Evolutionary conservation across 30 jellyfish, hydroid and myxozoan genomes (phyloP).

Genomic region (Aurelia coerulea): DNA sequence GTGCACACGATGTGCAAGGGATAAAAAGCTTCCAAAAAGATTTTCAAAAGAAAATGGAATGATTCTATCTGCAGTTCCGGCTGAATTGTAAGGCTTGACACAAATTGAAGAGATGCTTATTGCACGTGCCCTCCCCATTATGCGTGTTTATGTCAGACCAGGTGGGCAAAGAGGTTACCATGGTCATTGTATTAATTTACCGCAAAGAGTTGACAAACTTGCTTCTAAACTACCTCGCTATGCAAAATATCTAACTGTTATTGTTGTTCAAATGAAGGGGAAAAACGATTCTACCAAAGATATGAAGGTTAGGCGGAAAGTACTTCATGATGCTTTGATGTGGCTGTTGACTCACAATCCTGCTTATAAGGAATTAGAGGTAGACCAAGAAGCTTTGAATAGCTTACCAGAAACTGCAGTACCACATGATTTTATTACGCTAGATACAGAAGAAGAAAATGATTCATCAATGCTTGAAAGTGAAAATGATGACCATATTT

Average conservation of each 20-base stretch:
- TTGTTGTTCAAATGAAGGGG: background rate
- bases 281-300: background rate
- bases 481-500: background rate
- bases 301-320: background rate
- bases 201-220: background rate
- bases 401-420: background rate
- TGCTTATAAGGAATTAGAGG: background rate
- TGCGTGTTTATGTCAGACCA: slow-evolving; percentile 18
- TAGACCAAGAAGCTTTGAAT: background rate
- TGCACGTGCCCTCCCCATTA: slow-evolving; percentile 28
- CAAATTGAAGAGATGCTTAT: slow-evolving; percentile 45
- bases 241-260: background rate
- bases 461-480: background rate
- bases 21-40: background rate
- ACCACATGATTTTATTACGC: background rate
- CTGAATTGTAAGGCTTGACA: slow-evolving; percentile 11
- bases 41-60: slow-evolving; percentile 16
- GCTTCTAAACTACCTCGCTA: slow-evolving; percentile 7
- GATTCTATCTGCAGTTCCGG: slow-evolving; percentile 21
- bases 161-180: slow-evolving; percentile 24
- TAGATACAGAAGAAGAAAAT: background rate
- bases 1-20: slow-evolving; percentile 18
- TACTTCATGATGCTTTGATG: background rate
- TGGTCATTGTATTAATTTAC: slow-evolving; percentile 26
- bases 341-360: slow-evolving; percentile 29